Percentiles rank a stretch among this genome's conserved stretches.
phyloP scores from a whole-genome alignment of 2,113 vertebrate species.

The Rana temporaria region DNA sequence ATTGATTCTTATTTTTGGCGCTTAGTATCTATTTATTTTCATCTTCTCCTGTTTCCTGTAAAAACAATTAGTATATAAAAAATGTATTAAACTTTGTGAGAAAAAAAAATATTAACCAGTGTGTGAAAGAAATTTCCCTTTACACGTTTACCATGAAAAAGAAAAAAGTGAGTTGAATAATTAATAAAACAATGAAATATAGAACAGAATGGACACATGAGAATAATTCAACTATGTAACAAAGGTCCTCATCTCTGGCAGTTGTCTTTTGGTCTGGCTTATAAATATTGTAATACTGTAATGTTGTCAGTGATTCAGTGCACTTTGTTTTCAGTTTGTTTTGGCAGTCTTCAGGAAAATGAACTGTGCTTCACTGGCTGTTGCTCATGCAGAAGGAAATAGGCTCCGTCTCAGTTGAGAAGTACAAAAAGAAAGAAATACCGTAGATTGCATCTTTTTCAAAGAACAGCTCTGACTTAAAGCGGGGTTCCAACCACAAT shows the following conservation, averaged over 20 bases:
- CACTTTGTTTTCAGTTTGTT: constrained; percentile 40
- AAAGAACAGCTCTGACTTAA: no score
- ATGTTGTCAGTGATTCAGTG: constrained; percentile 34
- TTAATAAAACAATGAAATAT: neutral
- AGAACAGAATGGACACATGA: neutral
- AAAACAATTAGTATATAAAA: no score
- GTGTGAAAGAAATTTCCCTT: no score
- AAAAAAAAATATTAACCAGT: no score
- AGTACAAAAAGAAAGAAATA: no score
- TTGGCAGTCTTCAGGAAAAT: constrained; percentile 24
- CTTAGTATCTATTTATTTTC: no score
- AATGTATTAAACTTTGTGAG: no score
- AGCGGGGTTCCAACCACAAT: no score
- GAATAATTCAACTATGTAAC: neutral
- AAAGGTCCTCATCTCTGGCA: neutral
- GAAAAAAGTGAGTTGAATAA: neutral
- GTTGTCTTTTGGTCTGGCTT: constrained; percentile 1
- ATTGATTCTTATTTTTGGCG: no score
- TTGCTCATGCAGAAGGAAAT: constrained; percentile 14
- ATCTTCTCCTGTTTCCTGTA: no score
- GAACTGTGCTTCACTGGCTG: constrained; percentile 32
- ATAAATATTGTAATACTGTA: constrained; percentile 38
- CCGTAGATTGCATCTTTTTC: no score
- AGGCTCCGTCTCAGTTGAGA: neutral
- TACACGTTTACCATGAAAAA: no score